These are phyloP conservation scores for Pristionchus maxplancki DNA, from an alignment of 2,888 invertebrate species.

Conservation along the genomic window DNA sequence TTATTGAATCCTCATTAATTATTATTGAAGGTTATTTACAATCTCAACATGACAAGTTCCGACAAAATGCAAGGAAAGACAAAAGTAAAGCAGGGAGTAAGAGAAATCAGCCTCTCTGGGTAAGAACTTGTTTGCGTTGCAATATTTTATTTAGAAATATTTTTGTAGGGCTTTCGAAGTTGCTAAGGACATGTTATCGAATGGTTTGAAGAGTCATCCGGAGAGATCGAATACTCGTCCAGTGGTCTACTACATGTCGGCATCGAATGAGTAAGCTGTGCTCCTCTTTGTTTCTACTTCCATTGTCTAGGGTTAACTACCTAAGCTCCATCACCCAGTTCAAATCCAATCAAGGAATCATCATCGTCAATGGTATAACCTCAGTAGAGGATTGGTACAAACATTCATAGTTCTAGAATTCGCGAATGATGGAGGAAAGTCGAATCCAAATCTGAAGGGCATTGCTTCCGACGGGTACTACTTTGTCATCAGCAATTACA, in stretches of 20 bases:
- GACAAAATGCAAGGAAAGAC: background rate
- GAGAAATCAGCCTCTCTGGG: too few relatives aligned
- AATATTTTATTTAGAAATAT: background rate
- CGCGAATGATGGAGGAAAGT: too few relatives aligned
- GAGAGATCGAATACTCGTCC: background rate
- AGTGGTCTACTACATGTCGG: conserved; percentile 19
- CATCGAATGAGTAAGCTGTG: background rate
- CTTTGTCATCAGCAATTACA: background rate
- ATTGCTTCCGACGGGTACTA: background rate
- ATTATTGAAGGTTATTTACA: background rate
- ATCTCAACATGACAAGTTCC: background rate
- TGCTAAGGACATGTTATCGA: too few relatives aligned
- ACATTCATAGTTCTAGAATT: too few relatives aligned
- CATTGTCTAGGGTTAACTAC: background rate
- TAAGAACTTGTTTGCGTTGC: too few relatives aligned
- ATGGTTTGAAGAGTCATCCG: background rate
- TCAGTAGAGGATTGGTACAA: too few relatives aligned
- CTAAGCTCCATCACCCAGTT: background rate
- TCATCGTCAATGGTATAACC: background rate
- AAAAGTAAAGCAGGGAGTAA: background rate
- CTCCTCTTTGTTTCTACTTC: too few relatives aligned
- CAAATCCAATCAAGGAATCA: background rate
- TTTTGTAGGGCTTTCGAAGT: background rate
- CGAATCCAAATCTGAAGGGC: background rate
- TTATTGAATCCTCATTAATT: background rate